Conservation (phyloP, 1,140 invertebrate genomes). For the Mycetomoellerius zeteki region DNA sequence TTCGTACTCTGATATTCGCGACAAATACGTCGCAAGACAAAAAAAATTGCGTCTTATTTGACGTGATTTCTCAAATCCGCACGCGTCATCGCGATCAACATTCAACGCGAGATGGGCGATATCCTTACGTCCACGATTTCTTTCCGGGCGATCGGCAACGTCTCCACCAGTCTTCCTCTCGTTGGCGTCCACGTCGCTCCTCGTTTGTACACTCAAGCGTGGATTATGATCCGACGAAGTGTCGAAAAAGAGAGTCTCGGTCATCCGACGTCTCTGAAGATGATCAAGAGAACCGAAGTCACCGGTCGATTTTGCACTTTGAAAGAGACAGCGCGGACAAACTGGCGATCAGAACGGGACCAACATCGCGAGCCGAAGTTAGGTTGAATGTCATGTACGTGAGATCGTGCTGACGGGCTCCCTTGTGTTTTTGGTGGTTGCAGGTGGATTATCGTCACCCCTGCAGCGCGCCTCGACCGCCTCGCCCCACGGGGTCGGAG, state of each 20-base stretch:
- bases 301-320: conserved; percentile 35
- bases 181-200: conserved; percentile 75
- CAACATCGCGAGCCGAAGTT: conserved; percentile 53
- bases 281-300: conserved; percentile 34
- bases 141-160: conserved; percentile 47
- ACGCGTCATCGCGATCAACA: conserved; percentile 34
- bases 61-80: conserved; percentile 17
- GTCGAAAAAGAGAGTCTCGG: conserved; percentile 84
- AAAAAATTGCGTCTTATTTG: conserved; percentile 19
- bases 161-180: conserved; percentile 70
- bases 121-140: conserved; percentile 65
- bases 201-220: conserved; percentile 70
- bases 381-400: conserved; percentile 58
- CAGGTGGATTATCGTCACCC: conserved; percentile 87
- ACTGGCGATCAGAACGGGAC: conserved; percentile 57
- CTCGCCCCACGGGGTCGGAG: conserved; percentile 85
- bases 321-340: conserved; percentile 40
- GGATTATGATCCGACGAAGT: conserved; percentile 74
- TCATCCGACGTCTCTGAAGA: conserved; percentile 63
- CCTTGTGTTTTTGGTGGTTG: conserved; percentile 86
- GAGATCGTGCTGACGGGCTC: conserved; percentile 83
- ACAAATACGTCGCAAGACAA: conserved; percentile 21
- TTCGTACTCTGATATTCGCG: conserved; percentile 15
- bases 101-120: conserved; percentile 35
- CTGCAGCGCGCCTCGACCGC: conserved; percentile 86